These are phyloP conservation scores for Calliopum simillimum DNA, from an alignment of 2,888 invertebrate genomes.

Conservation along the genomic window DNA sequence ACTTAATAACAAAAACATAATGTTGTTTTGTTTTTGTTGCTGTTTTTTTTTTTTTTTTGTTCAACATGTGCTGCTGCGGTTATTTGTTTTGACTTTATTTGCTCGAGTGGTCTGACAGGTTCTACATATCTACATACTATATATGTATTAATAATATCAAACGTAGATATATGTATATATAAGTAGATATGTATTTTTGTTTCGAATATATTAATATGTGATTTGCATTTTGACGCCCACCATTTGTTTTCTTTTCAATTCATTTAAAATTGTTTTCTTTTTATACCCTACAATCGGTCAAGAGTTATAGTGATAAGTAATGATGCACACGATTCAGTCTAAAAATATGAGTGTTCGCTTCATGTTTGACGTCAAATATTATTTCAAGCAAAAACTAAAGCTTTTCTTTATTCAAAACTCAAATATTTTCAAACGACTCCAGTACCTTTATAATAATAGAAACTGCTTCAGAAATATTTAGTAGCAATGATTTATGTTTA, in stretches of 20 bases:
- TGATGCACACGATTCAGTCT: no score
- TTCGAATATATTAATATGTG: not conserved
- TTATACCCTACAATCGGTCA: not conserved
- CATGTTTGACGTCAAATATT: no score
- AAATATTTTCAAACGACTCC: no score
- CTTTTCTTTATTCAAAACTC: no score
- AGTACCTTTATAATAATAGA: no score
- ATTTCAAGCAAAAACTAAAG: no score
- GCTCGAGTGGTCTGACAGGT: not conserved
- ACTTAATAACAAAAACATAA: no score
- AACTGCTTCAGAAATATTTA: no score
- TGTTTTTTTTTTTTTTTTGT: not conserved
- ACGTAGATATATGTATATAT: not conserved
- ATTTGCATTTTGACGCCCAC: conserved; percentile 28
- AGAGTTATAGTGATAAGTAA: no score
- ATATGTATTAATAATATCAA: not conserved
- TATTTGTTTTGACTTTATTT: not conserved
- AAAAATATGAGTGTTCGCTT: no score
- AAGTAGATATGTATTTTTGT: not conserved
- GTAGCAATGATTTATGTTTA: no score
- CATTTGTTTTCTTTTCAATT: conserved; percentile 18
- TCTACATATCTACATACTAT: not conserved
- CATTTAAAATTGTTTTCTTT: not conserved
- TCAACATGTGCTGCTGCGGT: not conserved
- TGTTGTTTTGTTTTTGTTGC: not conserved